These are phyloP conservation scores for Notocelia uddmanniana DNA, from an alignment of 2,888 invertebrate genomes.

Conservation along the genomic window DNA sequence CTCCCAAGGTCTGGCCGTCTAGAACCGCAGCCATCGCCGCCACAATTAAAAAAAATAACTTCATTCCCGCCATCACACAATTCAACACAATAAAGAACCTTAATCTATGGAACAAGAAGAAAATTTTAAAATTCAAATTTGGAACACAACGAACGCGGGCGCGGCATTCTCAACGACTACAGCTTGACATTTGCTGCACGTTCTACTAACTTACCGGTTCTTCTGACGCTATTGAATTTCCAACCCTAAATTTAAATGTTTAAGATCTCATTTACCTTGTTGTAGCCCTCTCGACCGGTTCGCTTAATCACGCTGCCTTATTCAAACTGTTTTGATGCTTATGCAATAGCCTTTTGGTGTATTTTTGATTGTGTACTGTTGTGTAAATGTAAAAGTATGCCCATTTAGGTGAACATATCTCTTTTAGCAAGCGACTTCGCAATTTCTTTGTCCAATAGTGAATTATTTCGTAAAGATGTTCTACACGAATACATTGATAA, in stretches of 20 bases:
- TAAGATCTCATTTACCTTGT: slow-evolving; percentile 34
- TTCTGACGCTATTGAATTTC: slow-evolving; percentile 23
- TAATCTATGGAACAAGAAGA: slow-evolving; percentile 1
- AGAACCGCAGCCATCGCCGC: slow-evolving; percentile 63
- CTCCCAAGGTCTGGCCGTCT: slow-evolving; percentile 76
- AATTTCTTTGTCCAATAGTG: slow-evolving; percentile 25
- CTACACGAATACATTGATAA: neutral
- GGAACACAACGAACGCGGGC: slow-evolving; percentile 58
- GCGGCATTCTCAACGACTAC: slow-evolving; percentile 41
- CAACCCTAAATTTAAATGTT: accelerated
- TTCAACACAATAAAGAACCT: slow-evolving; percentile 34
- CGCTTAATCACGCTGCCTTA: slow-evolving; percentile 49
- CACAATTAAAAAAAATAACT: slow-evolving; percentile 60
- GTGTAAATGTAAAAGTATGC: slow-evolving; percentile 47
- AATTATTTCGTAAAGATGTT: slow-evolving; percentile 16
- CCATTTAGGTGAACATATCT: slow-evolving; percentile 50
- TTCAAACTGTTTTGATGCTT: slow-evolving; percentile 34
- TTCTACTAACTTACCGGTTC: slow-evolving; percentile 54
- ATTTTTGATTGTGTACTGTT: slow-evolving; percentile 34
- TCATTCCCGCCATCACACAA: slow-evolving; percentile 58
- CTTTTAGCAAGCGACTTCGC: slow-evolving; percentile 14
- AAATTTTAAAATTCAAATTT: slow-evolving; percentile 50
- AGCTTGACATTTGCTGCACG: slow-evolving; percentile 64
- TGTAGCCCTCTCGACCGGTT: slow-evolving; percentile 50
- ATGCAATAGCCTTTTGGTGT: slow-evolving; percentile 26